A percentile compares a stretch with the other conserved stretches of the same genome.
Evolutionary conservation across 2,113 vertebrate species (phyloP).

Genomic region (Cacatua alba): DNA sequence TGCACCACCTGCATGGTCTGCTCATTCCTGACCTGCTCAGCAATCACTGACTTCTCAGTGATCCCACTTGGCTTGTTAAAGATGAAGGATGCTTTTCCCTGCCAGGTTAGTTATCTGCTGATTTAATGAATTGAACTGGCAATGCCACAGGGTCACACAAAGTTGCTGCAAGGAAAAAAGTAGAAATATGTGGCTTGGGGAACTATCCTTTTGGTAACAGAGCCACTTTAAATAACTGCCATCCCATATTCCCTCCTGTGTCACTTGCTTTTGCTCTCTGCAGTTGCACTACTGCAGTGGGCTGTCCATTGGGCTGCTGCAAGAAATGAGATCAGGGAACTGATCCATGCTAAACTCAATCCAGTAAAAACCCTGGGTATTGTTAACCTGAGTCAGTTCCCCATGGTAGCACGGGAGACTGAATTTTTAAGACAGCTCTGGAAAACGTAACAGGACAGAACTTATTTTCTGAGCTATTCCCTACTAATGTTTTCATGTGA

Average conservation of each 20-base stretch:
- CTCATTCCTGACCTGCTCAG: background rate
- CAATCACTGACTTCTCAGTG: background rate
- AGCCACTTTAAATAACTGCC: background rate
- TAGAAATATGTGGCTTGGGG: background rate
- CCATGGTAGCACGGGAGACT: background rate
- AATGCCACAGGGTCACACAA: background rate
- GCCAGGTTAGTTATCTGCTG: background rate
- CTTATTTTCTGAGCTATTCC: accelerated
- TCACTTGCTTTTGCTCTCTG: background rate
- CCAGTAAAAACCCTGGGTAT: accelerated
- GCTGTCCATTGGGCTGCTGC: accelerated
- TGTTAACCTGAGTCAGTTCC: background rate
- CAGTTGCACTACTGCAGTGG: too few relatives aligned
- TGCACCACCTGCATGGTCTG: background rate
- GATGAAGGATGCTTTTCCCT: background rate
- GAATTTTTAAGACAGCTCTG: background rate
- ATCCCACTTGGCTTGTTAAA: background rate
- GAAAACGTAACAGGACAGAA: background rate
- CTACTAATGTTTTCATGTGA: accelerated
- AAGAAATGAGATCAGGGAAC: background rate
- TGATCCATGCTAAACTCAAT: background rate
- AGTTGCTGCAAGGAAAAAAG: background rate
- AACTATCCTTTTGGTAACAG: background rate
- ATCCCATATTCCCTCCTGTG: background rate
- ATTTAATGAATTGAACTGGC: background rate